Conservation (phyloP, 2,888 invertebrate species). For the Amiota minor region DNA sequence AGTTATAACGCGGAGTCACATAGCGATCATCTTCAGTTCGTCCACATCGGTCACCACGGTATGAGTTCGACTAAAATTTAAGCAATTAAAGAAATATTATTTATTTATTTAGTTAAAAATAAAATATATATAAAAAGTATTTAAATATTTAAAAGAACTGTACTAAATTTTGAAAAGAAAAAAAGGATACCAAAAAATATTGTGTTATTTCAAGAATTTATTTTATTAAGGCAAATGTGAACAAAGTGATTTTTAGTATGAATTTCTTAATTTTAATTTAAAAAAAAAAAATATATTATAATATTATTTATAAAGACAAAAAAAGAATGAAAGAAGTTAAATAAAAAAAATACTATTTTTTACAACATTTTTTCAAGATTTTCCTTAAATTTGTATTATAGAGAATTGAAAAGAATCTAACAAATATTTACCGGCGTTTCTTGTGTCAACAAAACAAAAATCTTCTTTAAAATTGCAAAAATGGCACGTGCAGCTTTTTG, state of each 20-base stretch:
- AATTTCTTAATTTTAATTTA: neutral
- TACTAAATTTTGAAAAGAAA: constrained; percentile 33
- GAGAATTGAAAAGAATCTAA: constrained; percentile 45
- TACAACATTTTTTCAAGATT: constrained; percentile 22
- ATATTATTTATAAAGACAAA: constrained; percentile 1
- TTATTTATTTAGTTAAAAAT: constrained; percentile 11
- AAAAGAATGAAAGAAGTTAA: constrained; percentile 33
- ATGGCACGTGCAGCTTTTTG: constrained; percentile 73
- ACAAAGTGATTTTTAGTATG: too few species aligned
- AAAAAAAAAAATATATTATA: constrained; percentile 30
- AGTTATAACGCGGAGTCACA: constrained; percentile 73
- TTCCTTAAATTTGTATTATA: constrained; percentile 43
- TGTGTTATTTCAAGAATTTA: constrained; percentile 39
- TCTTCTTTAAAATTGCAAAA: constrained; percentile 55
- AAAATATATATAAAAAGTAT: constrained; percentile 20
- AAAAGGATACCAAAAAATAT: too few species aligned
- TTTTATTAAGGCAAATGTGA: neutral
- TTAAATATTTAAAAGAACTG: constrained; percentile 31
- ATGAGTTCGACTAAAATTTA: constrained; percentile 70
- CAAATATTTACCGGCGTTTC: constrained; percentile 62
- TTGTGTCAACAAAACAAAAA: constrained; percentile 57
- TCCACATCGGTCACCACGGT: constrained; percentile 73
- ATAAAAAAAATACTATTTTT: constrained; percentile 23
- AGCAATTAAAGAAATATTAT: constrained; percentile 32
- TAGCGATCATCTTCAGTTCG: constrained; percentile 73